phyloP scores from a whole-genome alignment of 2,888 invertebrate genomes.

The Cistogaster globosa region DNA sequence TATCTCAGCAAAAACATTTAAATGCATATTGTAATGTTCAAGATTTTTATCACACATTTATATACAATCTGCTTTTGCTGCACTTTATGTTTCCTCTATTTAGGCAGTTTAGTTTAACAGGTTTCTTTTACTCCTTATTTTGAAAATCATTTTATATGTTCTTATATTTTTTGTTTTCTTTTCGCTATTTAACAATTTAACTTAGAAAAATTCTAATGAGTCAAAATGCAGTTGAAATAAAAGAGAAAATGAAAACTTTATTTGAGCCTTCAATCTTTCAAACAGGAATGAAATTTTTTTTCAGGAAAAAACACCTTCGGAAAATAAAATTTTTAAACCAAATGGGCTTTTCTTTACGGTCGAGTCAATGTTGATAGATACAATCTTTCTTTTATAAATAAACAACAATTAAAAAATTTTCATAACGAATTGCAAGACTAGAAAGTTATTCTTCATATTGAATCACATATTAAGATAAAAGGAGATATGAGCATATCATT shows the following conservation, averaged over 20 bases:
- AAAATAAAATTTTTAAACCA: background rate
- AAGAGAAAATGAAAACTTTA: background rate
- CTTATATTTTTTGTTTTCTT: background rate
- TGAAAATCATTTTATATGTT: background rate
- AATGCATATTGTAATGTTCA: too few relatives aligned
- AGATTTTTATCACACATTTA: too few relatives aligned
- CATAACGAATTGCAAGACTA: too few relatives aligned
- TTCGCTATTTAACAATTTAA: slow-evolving; percentile 15
- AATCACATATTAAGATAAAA: too few relatives aligned
- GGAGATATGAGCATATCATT: too few relatives aligned
- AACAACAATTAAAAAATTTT: too few relatives aligned
- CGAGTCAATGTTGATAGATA: too few relatives aligned
- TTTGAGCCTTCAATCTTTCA: slow-evolving; percentile 38
- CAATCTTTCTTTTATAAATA: too few relatives aligned
- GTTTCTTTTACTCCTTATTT: slow-evolving; percentile 1
- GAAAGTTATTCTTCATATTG: too few relatives aligned
- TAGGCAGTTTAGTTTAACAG: slow-evolving; percentile 5
- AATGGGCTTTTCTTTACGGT: background rate
- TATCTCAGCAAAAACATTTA: background rate
- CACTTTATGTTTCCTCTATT: background rate
- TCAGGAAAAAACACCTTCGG: slow-evolving; percentile 30
- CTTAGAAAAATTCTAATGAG: slow-evolving; percentile 31
- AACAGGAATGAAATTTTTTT: slow-evolving; percentile 44
- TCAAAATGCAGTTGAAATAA: slow-evolving; percentile 19
- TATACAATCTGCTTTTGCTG: background rate